phyloP scores from a whole-genome alignment of 2,797 vertebrate species.

The Macroramphosus scolopax region DNA sequence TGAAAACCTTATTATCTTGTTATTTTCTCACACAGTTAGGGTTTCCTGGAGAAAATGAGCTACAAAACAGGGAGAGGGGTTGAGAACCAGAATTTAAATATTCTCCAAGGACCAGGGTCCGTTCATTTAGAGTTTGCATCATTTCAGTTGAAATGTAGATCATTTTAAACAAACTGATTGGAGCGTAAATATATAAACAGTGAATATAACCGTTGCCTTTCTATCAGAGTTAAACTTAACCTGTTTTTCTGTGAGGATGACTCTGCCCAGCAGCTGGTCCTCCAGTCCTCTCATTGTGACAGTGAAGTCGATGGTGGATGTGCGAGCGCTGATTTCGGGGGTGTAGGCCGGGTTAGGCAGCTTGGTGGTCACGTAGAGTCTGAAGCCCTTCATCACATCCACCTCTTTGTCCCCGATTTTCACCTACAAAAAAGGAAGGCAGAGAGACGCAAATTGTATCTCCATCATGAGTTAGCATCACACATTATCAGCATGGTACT shows the following conservation, averaged over 20 bases:
- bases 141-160: too few relatives aligned
- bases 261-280: conserved; percentile 92
- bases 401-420: conserved; percentile 96
- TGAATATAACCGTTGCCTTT: too few relatives aligned
- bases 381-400: conserved; percentile 91
- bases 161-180: too few relatives aligned
- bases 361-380: conserved; percentile 91
- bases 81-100: conserved; percentile 12
- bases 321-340: conserved; percentile 92
- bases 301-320: conserved; percentile 95
- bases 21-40: too few relatives aligned
- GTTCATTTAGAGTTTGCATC: too few relatives aligned
- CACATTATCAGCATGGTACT: too few relatives aligned
- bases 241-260: conserved; percentile 95
- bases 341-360: conserved; percentile 92
- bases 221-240: too few relatives aligned
- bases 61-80: conserved; percentile 2
- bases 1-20: too few relatives aligned
- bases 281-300: conserved; percentile 95
- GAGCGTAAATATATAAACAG: too few relatives aligned
- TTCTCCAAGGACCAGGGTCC: conserved; percentile 5
- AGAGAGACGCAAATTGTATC: neutral
- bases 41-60: conserved; percentile 20
- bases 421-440: conserved; percentile 76
- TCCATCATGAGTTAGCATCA: neutral